A percentile compares a stretch with the other conserved stretches of the same genome.
Evolutionary conservation across 2,888 invertebrate genomes (phyloP).

Genomic region (Sarcophaga rosellei): DNA sequence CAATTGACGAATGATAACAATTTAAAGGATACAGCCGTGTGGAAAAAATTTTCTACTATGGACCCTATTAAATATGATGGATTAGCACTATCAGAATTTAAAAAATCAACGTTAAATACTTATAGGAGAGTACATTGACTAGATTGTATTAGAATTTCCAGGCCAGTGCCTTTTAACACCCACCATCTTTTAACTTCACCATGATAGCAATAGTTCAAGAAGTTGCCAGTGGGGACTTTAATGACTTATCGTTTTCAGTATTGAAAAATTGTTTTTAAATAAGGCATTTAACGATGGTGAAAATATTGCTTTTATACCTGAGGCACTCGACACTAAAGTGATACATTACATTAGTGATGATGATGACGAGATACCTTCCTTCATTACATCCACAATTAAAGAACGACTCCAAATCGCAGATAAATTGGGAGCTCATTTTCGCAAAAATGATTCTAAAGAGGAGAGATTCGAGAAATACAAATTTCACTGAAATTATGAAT

Average conservation of each 20-base stretch:
- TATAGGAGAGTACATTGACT: constrained; percentile 73
- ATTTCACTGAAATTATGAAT: too few species aligned
- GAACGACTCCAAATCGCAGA: too few species aligned
- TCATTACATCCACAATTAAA: too few species aligned
- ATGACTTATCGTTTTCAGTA: constrained; percentile 27
- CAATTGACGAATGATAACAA: constrained; percentile 42
- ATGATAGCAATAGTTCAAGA: constrained; percentile 28
- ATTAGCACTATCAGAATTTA: constrained; percentile 64
- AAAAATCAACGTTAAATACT: constrained; percentile 71
- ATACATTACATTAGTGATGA: constrained; percentile 30
- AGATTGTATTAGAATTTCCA: constrained; percentile 36
- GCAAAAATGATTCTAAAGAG: too few species aligned
- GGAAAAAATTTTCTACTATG: too few species aligned
- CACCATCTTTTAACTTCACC: too few species aligned
- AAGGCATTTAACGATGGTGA: constrained; percentile 13
- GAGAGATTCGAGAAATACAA: too few species aligned
- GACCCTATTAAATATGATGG: not conserved
- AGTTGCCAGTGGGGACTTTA: constrained; percentile 18
- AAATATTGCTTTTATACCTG: not conserved
- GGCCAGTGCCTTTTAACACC: not conserved
- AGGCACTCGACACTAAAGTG: constrained; percentile 30
- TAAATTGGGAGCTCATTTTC: too few species aligned
- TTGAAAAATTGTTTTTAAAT: constrained; percentile 18
- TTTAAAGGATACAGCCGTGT: constrained; percentile 8
- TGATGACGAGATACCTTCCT: constrained; percentile 39